phyloP scores from a whole-genome alignment of 2,888 invertebrate genomes.

The Hypomecis atomaria region DNA sequence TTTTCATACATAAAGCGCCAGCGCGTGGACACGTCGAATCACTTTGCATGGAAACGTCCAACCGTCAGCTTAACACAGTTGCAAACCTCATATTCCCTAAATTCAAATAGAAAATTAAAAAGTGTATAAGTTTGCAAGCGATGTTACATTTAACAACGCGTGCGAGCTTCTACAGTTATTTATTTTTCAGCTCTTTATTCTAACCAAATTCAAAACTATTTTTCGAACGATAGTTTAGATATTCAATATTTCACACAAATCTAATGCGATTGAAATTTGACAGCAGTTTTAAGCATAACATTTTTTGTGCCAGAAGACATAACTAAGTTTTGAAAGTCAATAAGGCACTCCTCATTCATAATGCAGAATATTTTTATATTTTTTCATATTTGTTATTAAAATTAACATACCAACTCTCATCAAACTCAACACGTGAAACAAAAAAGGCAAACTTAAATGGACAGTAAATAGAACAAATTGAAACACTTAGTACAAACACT shows the following conservation, averaged over 20 bases:
- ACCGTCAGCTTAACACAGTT: no score
- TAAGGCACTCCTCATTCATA: slow-evolving; percentile 69
- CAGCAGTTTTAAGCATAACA: neutral
- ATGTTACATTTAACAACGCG: no score
- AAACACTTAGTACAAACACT: slow-evolving; percentile 72
- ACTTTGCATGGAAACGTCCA: no score
- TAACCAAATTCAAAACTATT: no score
- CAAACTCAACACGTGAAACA: slow-evolving; percentile 52
- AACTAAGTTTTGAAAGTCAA: slow-evolving; percentile 73
- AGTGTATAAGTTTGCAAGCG: no score
- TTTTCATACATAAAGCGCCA: no score
- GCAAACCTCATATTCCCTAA: no score
- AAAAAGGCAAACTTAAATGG: slow-evolving; percentile 62
- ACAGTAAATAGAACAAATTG: slow-evolving; percentile 73
- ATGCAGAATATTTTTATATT: slow-evolving; percentile 65
- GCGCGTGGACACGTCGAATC: no score
- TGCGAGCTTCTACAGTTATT: no score
- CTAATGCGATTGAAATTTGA: slow-evolving; percentile 3
- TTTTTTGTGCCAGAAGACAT: neutral
- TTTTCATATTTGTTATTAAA: slow-evolving; percentile 76
- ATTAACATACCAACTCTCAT: slow-evolving; percentile 58
- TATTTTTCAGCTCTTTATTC: no score
- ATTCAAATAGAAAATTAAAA: no score
- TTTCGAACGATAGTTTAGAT: no score
- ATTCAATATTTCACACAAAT: slow-evolving; percentile 9